A percentile compares a stretch with the other conserved stretches of the same genome.
Conservation (phyloP, 2,888 invertebrate species). For the Hemistola chrysoprasaria region DNA sequence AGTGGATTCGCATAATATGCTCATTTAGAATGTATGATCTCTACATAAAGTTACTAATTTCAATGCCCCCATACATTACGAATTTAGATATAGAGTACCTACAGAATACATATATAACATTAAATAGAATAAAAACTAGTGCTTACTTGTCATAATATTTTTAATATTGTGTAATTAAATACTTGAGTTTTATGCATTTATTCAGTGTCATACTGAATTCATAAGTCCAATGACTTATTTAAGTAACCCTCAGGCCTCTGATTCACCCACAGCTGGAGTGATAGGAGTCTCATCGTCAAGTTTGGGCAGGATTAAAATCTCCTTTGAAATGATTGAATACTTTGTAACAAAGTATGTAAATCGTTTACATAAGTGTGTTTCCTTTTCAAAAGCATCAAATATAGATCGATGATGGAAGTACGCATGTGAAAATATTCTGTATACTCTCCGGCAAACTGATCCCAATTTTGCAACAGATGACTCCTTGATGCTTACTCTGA, state of each 20-base stretch:
- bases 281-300: slow-evolving; percentile 88
- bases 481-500: slow-evolving; percentile 98
- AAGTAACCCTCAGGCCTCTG: slow-evolving; percentile 66
- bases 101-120: no score
- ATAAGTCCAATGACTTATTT: slow-evolving; percentile 33
- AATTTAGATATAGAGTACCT: no score
- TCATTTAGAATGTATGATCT: no score
- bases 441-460: slow-evolving; percentile 98
- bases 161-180: slow-evolving; percentile 8
- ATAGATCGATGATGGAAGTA: slow-evolving; percentile 98
- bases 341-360: slow-evolving; percentile 99
- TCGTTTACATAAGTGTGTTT: slow-evolving; percentile 96
- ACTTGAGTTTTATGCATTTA: slow-evolving; percentile 17
- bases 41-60: no score
- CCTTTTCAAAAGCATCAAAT: slow-evolving; percentile 99
- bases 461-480: slow-evolving; percentile 99
- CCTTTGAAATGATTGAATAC: slow-evolving; percentile 98
- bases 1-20: no score
- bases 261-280: slow-evolving; percentile 77
- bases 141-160: no score
- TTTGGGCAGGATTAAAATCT: slow-evolving; percentile 99
- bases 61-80: no score
- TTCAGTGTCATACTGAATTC: slow-evolving; percentile 19
- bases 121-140: no score
- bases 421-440: slow-evolving; percentile 99